Evolutionary conservation across 2,888 invertebrate species (phyloP).

Genomic region (Hyposoter dolosus): DNA sequence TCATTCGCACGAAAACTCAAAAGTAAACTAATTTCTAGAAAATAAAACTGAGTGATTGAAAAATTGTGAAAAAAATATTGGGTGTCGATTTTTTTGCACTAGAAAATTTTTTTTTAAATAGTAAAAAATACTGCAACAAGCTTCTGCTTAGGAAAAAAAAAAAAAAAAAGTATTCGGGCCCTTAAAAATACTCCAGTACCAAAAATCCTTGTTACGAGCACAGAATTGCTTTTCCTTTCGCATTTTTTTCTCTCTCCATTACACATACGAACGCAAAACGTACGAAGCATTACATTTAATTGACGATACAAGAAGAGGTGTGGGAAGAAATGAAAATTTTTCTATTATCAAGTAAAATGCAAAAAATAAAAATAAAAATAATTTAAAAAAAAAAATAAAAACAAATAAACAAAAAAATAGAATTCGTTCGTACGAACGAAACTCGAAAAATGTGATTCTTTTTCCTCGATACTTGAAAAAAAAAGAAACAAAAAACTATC

Average conservation of each 20-base stretch:
- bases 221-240: background rate
- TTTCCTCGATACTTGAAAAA: no score
- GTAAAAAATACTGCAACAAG: constrained; percentile 27
- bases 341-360: background rate
- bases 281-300: constrained; percentile 64
- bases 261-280: constrained; percentile 47
- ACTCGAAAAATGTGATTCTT: no score
- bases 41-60: background rate
- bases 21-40: background rate
- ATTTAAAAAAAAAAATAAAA: background rate
- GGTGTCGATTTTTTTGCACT: background rate
- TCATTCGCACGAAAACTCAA: background rate
- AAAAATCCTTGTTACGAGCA: constrained; percentile 48
- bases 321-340: background rate
- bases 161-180: no score
- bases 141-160: constrained; percentile 37
- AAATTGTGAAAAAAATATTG: background rate
- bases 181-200: constrained; percentile 12
- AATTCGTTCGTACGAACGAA: background rate
- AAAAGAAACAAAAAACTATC: constrained; percentile 66
- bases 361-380: background rate
- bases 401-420: background rate
- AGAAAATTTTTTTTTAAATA: constrained; percentile 39
- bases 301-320: constrained; percentile 67
- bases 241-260: constrained; percentile 2